Conservation (phyloP, 2,113 vertebrate species). For the Columba janthina region DNA sequence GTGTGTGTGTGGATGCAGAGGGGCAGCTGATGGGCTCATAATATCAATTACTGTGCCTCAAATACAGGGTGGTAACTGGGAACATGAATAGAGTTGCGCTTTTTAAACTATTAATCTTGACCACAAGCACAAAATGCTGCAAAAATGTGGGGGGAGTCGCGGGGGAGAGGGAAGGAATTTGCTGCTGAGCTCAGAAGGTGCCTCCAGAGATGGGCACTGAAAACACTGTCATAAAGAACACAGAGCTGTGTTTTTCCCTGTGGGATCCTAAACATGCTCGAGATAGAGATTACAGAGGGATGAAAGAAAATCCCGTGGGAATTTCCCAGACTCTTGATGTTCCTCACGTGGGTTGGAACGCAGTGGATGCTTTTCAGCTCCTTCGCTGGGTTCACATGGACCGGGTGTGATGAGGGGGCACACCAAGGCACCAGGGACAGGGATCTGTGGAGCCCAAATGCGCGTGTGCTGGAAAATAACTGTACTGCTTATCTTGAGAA, state of each 20-base stretch:
- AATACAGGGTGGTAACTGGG: not conserved
- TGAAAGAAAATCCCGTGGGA: not conserved
- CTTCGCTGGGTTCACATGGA: not conserved
- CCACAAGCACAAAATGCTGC: not conserved
- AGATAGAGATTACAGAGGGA: not conserved
- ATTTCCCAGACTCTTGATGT: not conserved
- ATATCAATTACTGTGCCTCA: not conserved
- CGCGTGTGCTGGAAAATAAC: not conserved
- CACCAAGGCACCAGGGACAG: not conserved
- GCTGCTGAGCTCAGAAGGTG: not conserved
- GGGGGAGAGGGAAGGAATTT: not conserved
- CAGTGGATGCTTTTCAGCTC: not conserved
- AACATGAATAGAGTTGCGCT: not conserved
- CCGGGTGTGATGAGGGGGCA: not conserved
- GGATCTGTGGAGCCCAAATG: not conserved
- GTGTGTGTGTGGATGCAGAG: fast-evolving
- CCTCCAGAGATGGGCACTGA: not conserved
- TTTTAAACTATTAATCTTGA: not conserved
- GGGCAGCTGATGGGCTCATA: not conserved
- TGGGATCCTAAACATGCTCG: not conserved
- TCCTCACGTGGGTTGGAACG: not conserved
- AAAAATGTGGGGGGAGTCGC: not conserved
- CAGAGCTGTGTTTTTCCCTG: not conserved
- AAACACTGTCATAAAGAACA: not conserved
- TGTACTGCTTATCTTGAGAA: not conserved